Base-by-base conservation (phyloP, 2,888 invertebrate genomes). In the Leptopilina syphax region DNA sequence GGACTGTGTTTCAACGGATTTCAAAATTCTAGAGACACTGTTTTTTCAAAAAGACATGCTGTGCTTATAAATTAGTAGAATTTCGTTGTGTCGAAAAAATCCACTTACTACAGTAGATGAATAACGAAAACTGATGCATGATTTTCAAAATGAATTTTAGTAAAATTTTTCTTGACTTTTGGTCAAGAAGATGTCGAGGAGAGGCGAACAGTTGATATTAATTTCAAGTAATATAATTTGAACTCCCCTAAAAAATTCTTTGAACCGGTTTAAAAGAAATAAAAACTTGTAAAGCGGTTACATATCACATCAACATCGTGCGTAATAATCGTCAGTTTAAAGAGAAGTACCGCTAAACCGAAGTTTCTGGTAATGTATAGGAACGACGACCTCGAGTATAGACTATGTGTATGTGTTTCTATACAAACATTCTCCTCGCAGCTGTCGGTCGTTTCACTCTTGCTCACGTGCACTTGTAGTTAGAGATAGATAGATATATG, bases 331-430 rank as follows among this genome's bases (percentile, higher is more conserved):
- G 80, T 41, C 76, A 68, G 44, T 76, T 78, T 78, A 76, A 78
- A 77, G 77, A 65, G 77, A 65, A 81, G 81, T 81, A 79, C 77
- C 81, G 81, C 81, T 81, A 79, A 81, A 77, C 81, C 73, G 73
- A 79, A 77, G 78, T 76, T 77, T 63, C 76, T 44, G 70, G 63
- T 77, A 44, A 44, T 10, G 76, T 50, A 78, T 76, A 80, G 77
- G 8, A 81, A 81, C 79, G 79, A 79, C 81, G 81, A 79, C 81
- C 77, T 81, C 79, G 79, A 77, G 79, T 34, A 34, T 73, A 66
- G 77, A 79, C 34, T 34, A 2, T 34, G 34, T 34, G 34, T 34
- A 4, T 3, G 34, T 34, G 34, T 34, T 34, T 34, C 34, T 34
- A 34, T 34, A 34, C 79, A 70, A 54, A 77, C 79, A 5, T 44